A percentile compares a stretch with the other conserved stretches of the same genome.
Conservation (phyloP, 2,888 invertebrate genomes). For the Drosophila setosimentum region DNA sequence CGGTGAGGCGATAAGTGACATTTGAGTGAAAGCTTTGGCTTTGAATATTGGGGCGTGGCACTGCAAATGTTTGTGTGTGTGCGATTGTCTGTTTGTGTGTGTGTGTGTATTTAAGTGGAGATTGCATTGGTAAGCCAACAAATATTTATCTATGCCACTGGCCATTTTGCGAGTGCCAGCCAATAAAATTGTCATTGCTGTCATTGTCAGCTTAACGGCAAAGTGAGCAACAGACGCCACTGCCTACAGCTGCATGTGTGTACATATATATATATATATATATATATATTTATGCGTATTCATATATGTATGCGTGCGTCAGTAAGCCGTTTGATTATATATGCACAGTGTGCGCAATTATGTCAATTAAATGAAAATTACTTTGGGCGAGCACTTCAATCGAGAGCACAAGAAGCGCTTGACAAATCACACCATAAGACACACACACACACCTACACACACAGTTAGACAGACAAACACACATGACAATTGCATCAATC, state of each 20-base stretch:
- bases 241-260: conserved; percentile 30
- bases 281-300: conserved; percentile 1
- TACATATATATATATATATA: not conserved
- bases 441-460: conserved; percentile 8
- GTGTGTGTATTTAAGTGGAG: conserved; percentile 26
- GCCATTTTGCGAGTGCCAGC: conserved; percentile 75
- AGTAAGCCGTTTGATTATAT: conserved; percentile 70
- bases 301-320: conserved; percentile 9
- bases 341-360: conserved; percentile 79
- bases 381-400: conserved; percentile 60
- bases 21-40: conserved; percentile 74
- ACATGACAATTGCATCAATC: conserved; percentile 13
- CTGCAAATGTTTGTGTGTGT: not conserved
- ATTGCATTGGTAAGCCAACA: conserved; percentile 72
- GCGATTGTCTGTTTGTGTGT: conserved; percentile 5
- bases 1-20: conserved; percentile 69
- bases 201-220: conserved; percentile 78
- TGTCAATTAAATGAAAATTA: conserved; percentile 80
- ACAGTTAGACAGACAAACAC: conserved; percentile 12
- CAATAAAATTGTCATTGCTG: conserved; percentile 79
- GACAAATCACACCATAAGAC: conserved; percentile 39
- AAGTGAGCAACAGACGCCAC: conserved; percentile 72
- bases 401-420: conserved; percentile 23
- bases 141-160: conserved; percentile 78
- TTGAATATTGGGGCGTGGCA: conserved; percentile 38